Evolutionary conservation across 2,113 vertebrate species (phyloP), one percentile per base, ranked within the genome.

Genomic region (Progne subis): DNA sequence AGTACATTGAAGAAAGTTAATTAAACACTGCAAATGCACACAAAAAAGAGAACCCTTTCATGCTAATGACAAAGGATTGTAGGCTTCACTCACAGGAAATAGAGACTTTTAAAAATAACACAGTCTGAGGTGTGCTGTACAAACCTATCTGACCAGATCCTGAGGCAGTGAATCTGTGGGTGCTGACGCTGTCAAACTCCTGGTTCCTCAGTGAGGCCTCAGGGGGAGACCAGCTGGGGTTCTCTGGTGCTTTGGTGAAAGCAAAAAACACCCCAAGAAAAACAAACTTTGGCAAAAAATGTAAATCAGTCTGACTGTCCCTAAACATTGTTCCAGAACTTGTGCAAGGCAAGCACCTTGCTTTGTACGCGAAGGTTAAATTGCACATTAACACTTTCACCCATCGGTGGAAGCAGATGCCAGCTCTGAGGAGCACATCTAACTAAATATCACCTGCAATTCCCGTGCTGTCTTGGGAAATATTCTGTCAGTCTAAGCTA

Each of bases 21-120:
- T 98, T 97, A 95, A 97, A 95, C 82, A 95, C 65, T 90, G 75
- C n/a, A 96, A 97, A 96, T 70, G 80, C 44, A 64, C 34, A 47
- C 41, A 79, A 60, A 91, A 82, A 61, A 65, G 72, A 65, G 18
- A 86, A 23, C 20, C 2, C 28, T 94, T 82, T 29, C 11, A 34
- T 39, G 63, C 19, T 82, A 65, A 83, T 90, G 83, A 56, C 71
- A 75, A 80, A 70, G 93, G 52, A 74, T 21, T 89, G 56, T 43
- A 80, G 49, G 23, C 26, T 86, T 91, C 83, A 52, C 71, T 92
- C 37, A 60, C 9, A 50, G 63, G 53, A 70, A 94, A 50, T 19
- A 78, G 63, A 94, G 78, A 53, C 32, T 89, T 50, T 72, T 46
- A 8, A 60, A 78, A 87, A 82, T 49, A 83, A 34, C 85, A 41